Conservation (phyloP, 2,797 vertebrate species). For the Novumbra hubbsi region DNA sequence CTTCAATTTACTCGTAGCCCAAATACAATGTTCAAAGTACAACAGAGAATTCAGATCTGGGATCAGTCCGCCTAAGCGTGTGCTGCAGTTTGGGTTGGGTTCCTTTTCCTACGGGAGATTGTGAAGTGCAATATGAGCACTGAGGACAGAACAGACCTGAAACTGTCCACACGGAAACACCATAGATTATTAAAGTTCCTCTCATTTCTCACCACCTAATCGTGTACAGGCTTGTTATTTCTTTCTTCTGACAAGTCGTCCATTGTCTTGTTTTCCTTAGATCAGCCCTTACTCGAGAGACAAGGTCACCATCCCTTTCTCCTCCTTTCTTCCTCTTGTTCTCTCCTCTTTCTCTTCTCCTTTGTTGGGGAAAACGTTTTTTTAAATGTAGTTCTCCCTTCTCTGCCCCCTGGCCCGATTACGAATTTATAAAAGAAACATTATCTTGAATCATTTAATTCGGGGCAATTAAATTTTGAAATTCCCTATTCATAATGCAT, state of each 20-base stretch:
- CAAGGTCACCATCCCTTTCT: constrained; percentile 29
- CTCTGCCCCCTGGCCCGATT: constrained; percentile 67
- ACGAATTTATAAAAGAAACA: constrained; percentile 83
- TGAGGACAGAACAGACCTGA: constrained; percentile 22
- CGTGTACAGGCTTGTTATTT: constrained; percentile 44
- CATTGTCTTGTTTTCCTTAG: constrained; percentile 15
- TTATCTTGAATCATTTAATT: constrained; percentile 90
- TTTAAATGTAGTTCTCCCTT: constrained; percentile 52
- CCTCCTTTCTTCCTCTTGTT: constrained; percentile 16
- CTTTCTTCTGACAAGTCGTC: constrained; percentile 7
- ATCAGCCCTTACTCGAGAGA: constrained; percentile 19
- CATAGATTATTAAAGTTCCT: constrained; percentile 56
- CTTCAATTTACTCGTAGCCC: background rate
- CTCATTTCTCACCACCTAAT: constrained; percentile 47
- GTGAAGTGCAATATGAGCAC: constrained; percentile 7
- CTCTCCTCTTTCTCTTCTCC: constrained; percentile 21
- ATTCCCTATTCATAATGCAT: constrained; percentile 81
- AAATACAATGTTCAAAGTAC: background rate
- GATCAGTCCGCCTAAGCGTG: background rate
- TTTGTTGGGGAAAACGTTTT: constrained; percentile 40
- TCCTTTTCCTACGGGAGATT: constrained; percentile 16
- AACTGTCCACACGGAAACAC: constrained; percentile 31
- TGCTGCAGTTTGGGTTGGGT: constrained; percentile 18
- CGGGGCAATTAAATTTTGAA: constrained; percentile 81
- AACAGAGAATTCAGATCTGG: background rate